phyloP scores from a whole-genome alignment of 2,113 vertebrate genomes.

The Irena cyanogastra region DNA sequence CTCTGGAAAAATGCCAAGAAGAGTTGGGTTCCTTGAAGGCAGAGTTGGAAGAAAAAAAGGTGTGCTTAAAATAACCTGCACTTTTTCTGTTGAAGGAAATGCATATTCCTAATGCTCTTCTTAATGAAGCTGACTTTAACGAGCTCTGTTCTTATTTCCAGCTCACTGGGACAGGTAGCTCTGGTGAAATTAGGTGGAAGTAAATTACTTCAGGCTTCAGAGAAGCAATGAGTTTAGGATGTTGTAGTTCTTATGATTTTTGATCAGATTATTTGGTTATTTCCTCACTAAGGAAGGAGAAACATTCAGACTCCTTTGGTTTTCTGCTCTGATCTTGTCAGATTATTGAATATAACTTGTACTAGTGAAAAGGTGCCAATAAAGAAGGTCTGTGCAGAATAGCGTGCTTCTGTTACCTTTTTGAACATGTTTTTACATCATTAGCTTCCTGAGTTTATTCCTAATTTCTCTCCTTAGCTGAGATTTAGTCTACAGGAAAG shows the following conservation, averaged over 20 bases:
- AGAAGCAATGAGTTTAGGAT: not conserved
- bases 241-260: not conserved
- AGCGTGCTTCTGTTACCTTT: not conserved
- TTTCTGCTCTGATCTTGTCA: not conserved
- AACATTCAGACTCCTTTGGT: not conserved
- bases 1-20: slow-evolving; percentile 82
- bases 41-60: slow-evolving; percentile 89
- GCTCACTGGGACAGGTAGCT: not conserved
- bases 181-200: not conserved
- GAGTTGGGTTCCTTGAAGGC: slow-evolving; percentile 79
- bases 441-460: not conserved
- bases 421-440: not conserved
- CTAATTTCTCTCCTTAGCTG: not conserved
- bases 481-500: not conserved
- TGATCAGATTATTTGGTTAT: not conserved
- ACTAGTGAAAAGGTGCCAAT: not conserved
- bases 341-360: not conserved
- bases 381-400: not conserved
- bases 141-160: not conserved
- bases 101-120: not conserved
- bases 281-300: not conserved
- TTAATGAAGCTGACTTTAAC: not conserved
- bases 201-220: not conserved
- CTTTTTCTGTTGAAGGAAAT: not conserved
- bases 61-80: slow-evolving; percentile 23